phyloP scores from a whole-genome alignment of 2,888 invertebrate species.

The Blomia tropicalis region DNA sequence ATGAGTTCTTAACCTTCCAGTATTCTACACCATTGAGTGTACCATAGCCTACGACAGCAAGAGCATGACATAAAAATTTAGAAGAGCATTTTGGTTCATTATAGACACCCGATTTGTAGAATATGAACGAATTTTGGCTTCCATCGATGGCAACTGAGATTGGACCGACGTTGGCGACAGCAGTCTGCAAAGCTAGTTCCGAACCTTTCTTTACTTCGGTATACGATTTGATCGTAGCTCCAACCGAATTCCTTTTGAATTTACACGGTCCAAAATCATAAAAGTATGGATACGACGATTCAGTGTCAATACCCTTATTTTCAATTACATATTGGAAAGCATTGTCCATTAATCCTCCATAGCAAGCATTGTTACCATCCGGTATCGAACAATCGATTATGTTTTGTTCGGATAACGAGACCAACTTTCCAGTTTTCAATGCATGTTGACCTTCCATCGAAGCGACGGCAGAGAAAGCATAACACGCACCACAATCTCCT shows the following conservation, averaged over 20 bases:
- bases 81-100: slow-evolving; percentile 39
- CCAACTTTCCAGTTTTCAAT: slow-evolving; percentile 53
- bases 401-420: slow-evolving; percentile 82
- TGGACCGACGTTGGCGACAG: slow-evolving; percentile 57
- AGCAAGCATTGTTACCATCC: slow-evolving; percentile 67
- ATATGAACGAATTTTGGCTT: slow-evolving; percentile 63
- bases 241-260: slow-evolving; percentile 42
- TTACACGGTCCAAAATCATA: slow-evolving; percentile 34
- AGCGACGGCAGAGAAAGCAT: slow-evolving; percentile 71
- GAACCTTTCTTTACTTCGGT: slow-evolving; percentile 46
- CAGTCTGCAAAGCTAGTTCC: slow-evolving; percentile 55
- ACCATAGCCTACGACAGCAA: slow-evolving; percentile 73
- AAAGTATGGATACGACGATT: slow-evolving; percentile 47
- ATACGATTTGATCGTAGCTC: slow-evolving; percentile 64
- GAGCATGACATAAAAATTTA: slow-evolving; percentile 61
- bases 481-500: slow-evolving; percentile 66
- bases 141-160: slow-evolving; percentile 79
- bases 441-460: slow-evolving; percentile 67
- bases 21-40: slow-evolving; percentile 43
- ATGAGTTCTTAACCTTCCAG: slow-evolving; percentile 82
- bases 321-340: slow-evolving; percentile 40
- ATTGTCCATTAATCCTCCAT: slow-evolving; percentile 44
- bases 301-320: slow-evolving; percentile 67
- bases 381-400: slow-evolving; percentile 64
- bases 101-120: slow-evolving; percentile 49